A percentile compares a stretch with the other conserved stretches of the same genome.
Conservation (phyloP, 2,113 vertebrate species). For the Tympanuchus pallidicinctus region DNA sequence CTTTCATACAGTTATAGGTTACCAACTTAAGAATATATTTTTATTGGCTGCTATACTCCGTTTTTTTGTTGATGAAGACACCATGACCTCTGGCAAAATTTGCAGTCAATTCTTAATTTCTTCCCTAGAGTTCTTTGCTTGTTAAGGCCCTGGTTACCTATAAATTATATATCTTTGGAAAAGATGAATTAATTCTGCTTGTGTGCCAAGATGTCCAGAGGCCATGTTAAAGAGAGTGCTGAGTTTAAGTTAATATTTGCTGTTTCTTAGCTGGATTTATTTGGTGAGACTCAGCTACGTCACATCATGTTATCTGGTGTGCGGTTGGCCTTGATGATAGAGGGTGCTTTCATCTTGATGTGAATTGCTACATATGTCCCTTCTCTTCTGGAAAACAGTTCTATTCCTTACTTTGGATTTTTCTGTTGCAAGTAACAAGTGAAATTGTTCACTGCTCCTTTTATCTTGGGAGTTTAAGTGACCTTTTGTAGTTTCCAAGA, state of each 20-base stretch:
- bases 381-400: not conserved
- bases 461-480: not conserved
- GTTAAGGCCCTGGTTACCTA: not conserved
- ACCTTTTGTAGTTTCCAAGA: not conserved
- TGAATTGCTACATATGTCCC: not conserved
- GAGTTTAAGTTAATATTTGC: not conserved
- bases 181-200: not conserved
- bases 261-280: not conserved
- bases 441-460: not conserved
- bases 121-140: not conserved
- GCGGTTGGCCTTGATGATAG: not conserved
- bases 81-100: not conserved
- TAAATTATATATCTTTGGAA: not conserved
- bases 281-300: not conserved
- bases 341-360: not conserved
- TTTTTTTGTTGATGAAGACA: not conserved
- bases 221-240: not conserved
- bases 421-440: not conserved
- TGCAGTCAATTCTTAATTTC: not conserved
- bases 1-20: not conserved
- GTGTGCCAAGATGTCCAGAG: not conserved
- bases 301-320: fast-evolving
- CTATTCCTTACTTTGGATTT: not conserved
- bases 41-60: not conserved
- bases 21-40: not conserved